Evolutionary conservation across 2,888 invertebrate genomes (phyloP).

Genomic region (Calameuta filiformis): DNA sequence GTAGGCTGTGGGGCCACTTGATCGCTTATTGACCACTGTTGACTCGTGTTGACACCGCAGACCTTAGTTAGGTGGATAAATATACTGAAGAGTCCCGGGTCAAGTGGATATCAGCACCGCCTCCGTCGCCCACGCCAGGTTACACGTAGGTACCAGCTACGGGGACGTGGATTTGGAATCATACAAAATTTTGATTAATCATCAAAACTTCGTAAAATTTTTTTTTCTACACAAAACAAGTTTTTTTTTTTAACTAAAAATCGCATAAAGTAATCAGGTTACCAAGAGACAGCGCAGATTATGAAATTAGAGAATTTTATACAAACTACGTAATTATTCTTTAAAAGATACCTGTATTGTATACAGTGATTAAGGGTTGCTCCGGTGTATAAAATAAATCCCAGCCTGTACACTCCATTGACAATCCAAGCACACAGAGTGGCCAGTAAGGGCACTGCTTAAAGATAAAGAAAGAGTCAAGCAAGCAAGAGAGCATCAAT

Average conservation of each 20-base stretch:
- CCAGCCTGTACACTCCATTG: not conserved
- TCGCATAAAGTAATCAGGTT: too few species aligned
- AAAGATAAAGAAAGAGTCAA: not conserved
- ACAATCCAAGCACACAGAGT: not conserved
- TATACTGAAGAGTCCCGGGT: constrained; percentile 56
- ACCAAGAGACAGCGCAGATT: too few species aligned
- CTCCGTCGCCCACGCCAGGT: constrained; percentile 54
- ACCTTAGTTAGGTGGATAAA: constrained; percentile 63
- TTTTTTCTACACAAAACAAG: too few species aligned
- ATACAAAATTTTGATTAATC: not conserved
- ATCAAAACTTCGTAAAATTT: not conserved
- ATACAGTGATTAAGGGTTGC: too few species aligned
- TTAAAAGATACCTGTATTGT: too few species aligned
- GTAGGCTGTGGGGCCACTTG: constrained; percentile 60
- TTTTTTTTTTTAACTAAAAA: not conserved
- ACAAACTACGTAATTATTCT: too few species aligned
- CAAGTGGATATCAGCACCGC: constrained; percentile 58
- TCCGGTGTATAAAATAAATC: not conserved
- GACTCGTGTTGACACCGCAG: constrained; percentile 66
- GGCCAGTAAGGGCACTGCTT: not conserved
- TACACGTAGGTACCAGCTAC: constrained; percentile 16
- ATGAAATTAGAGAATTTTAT: too few species aligned
- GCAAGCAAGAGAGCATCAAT: constrained; percentile 49
- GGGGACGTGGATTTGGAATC: not conserved
- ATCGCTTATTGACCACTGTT: constrained; percentile 66